phyloP scores from a whole-genome alignment of 2,797 vertebrate species.

The Poeciliopsis paucimaculata region DNA sequence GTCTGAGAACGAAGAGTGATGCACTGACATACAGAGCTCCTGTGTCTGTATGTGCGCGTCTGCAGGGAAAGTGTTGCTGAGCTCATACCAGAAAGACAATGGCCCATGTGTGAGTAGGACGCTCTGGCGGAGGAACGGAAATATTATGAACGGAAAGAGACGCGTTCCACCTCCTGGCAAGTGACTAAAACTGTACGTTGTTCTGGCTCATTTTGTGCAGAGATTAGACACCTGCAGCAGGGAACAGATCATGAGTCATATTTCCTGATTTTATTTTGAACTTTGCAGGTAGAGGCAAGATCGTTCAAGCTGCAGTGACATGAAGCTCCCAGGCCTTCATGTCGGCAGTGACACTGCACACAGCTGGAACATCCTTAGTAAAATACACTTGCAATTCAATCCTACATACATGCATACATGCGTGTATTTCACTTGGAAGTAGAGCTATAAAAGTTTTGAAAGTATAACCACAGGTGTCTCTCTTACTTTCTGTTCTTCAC shows the following conservation, averaged over 20 bases:
- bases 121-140: conserved; percentile 73
- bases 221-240: conserved; percentile 48
- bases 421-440: not conserved
- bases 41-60: conserved; percentile 61
- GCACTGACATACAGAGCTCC: conserved; percentile 74
- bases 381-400: not conserved
- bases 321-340: not conserved
- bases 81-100: conserved; percentile 82
- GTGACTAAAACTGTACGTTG: conserved; percentile 24
- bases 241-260: not conserved
- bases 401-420: not conserved
- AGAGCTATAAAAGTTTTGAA: not conserved
- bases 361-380: not conserved
- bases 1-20: conserved; percentile 46
- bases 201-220: conserved; percentile 35
- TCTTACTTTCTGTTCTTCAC: not conserved
- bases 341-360: not conserved
- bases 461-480: not conserved
- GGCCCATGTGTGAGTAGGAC: conserved; percentile 74
- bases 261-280: conserved; percentile 24
- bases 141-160: conserved; percentile 71
- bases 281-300: not conserved
- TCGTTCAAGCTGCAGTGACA: conserved; percentile 1
- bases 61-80: conserved; percentile 69
- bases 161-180: conserved; percentile 50